Evolutionary conservation across 2,888 invertebrate species (phyloP).

Genomic region (Melanotus villosus): DNA sequence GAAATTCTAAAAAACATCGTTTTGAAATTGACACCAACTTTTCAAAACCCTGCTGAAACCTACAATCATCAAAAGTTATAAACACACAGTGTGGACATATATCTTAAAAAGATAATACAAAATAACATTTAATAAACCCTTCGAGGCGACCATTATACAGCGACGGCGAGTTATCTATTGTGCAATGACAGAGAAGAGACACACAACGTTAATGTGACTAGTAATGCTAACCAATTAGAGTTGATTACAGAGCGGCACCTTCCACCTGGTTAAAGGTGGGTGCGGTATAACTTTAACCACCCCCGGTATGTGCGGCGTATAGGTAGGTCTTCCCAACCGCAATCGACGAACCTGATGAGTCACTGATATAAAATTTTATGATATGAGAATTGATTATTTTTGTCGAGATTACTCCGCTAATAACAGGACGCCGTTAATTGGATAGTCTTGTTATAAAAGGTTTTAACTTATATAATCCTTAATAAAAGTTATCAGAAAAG

Average conservation of each 20-base stretch:
- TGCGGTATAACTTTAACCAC: conserved; percentile 40
- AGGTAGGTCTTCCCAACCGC: conserved; percentile 29
- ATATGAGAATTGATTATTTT: conserved; percentile 42
- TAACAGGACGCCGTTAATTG: conserved; percentile 33
- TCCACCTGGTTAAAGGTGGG: conserved; percentile 50
- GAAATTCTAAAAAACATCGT: too few relatives aligned
- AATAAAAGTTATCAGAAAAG: too few relatives aligned
- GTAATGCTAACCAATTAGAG: conserved; percentile 53
- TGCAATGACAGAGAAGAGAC: conserved; percentile 48
- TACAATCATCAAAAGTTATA: conserved; percentile 36
- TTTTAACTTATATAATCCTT: conserved; percentile 15
- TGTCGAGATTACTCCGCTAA: conserved; percentile 27
- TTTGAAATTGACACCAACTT: neutral
- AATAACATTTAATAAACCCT: conserved; percentile 48
- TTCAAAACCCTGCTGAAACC: conserved; percentile 21
- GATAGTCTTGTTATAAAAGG: conserved; percentile 31
- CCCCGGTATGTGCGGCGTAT: conserved; percentile 33
- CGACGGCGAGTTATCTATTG: conserved; percentile 39
- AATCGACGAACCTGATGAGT: conserved; percentile 40
- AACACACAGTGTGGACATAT: conserved; percentile 33
- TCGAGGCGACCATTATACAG: conserved; percentile 36
- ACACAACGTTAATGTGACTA: conserved; percentile 47
- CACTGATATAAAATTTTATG: conserved; percentile 41
- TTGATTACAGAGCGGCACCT: conserved; percentile 54
- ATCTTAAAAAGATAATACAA: conserved; percentile 35